Evolutionary conservation across 2,113 vertebrate genomes (phyloP), one percentile per base, ranked within the genome.

Genomic region (Urocolius indicus): DNA sequence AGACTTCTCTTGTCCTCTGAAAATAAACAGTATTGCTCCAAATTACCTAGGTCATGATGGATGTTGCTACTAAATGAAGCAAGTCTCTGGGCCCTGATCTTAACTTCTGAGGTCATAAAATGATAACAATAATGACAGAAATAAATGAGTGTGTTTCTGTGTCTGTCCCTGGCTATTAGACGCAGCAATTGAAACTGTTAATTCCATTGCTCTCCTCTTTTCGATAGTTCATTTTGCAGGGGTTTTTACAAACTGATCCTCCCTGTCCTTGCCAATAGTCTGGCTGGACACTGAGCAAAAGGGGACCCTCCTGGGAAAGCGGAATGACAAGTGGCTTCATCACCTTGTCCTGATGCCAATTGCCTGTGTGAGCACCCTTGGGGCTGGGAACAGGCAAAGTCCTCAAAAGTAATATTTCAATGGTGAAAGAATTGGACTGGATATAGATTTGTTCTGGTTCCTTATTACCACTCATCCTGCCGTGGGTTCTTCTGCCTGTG

Each of bases 241-340:
- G 14, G 1, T 24, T 66, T 30, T 22, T 22, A 12, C 38, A 16
- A 3, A 13, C 10, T 19, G 2, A 11, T 45, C 46, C 48, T 68
- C 15, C 21, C 36, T 4, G 21, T 9, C 2, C 3, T 43, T 49
- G 65, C 20, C 21, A 6, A 2, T 11, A 20, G 23, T 23, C 13
- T 26, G 55, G 34, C 4, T 1, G 3, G 29, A 9, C 4, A 41
- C 14, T 0, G 59, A 3, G 24, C 7, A 0, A 1, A 6, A 5
- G 13, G 17, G 34, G 30, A 2, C 61, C 22, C 78, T 75, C 15
- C 0, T 2, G 5, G 26, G 34, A 57, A 22, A 13, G 17, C 15
- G 14, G 59, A 43, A 0, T 27, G 38, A 13, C n/a, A 4, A 16
- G 20, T 3, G 18, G 8, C 13, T 2, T 0, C 38, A 4, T 29